Base-by-base conservation (phyloP, 2,888 invertebrate genomes). In the Cerastis leucographa region DNA sequence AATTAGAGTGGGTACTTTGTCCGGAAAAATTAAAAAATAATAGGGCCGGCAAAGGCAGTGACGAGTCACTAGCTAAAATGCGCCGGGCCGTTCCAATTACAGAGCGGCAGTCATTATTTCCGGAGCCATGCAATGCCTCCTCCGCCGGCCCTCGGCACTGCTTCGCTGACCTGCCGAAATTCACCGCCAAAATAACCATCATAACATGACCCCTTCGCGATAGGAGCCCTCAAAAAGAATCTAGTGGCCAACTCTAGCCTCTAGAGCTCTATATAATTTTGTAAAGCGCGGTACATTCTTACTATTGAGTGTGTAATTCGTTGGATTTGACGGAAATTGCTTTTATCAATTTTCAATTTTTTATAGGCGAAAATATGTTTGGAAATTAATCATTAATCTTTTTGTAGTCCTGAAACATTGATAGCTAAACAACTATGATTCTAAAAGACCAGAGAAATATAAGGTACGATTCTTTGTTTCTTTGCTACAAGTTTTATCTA, bases 21-120 rank as follows among this genome's bases (percentile, higher is more conserved):
- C 1, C 25, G 62, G 44, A 74, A 76, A 82, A 78, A 75, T 65
- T 29, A 61, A 85, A 81, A 81, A 84, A 72, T 59, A 51, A 77
- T 81, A 71, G 54, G 70, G 54, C 22, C 54, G 62, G 76, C 68
- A 74, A 75, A 84, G 80, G 75, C 78, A 79, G 85, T 85, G 86
- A 84, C 81, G 81, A 78, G 75, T 84, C 85, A 85, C 83, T 81
- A 86, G 86, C 85, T 87, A 85, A 90, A 91, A 92, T 92, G 92
- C 92, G 91, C 90, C 90, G 88, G 89, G 90, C 93, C 93, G 92
- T 94, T 94, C 95, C 96, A 96, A 95, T 96, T 96, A 96, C 94
- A 90, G 94, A 94, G 92, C 95, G 95, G 95, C 91, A 94, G 94
- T 95, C 95, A 95, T 95, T 95, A 96, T 95, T 95, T 95, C 95